These are phyloP conservation scores for Thymelicus lineola DNA, from an alignment of 2,888 invertebrate genomes.

Conservation along the genomic window DNA sequence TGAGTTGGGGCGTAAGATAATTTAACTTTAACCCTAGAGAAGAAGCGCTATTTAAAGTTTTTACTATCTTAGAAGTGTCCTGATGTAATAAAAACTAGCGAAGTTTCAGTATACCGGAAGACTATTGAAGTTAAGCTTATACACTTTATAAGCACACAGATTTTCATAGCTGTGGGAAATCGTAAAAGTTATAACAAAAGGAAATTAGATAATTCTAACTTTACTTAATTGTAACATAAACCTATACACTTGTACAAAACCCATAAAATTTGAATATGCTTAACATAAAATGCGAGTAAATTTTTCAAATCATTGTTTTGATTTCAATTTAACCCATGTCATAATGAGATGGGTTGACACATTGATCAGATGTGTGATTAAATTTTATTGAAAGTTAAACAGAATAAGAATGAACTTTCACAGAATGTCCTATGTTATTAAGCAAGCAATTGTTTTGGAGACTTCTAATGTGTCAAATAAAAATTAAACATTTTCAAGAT, in stretches of 20 bases:
- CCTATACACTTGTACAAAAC: no score
- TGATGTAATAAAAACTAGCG: slow-evolving; percentile 29
- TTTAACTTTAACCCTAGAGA: not conserved
- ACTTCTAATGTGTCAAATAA: no score
- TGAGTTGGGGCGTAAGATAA: no score
- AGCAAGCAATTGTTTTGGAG: no score
- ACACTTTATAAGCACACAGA: slow-evolving; percentile 24
- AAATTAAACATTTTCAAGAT: no score
- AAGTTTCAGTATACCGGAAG: slow-evolving; percentile 25
- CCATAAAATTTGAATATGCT: no score
- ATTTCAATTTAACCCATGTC: not conserved
- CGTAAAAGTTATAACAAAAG: slow-evolving; percentile 26
- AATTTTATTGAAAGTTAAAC: not conserved
- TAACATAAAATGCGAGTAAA: no score
- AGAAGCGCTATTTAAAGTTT: not conserved
- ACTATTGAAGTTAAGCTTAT: slow-evolving; percentile 20
- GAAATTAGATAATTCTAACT: slow-evolving; percentile 3
- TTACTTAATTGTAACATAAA: no score
- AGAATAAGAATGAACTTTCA: not conserved
- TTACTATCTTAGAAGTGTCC: slow-evolving; percentile 13
- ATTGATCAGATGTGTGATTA: not conserved
- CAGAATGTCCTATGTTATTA: not conserved
- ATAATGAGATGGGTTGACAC: not conserved
- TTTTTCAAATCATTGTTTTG: not conserved
- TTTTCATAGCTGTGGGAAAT: slow-evolving; percentile 18